Evolutionary conservation across 2,888 invertebrate species (phyloP), one percentile per base, ranked within the genome.

Genomic region (Aricia artaxerxes): DNA sequence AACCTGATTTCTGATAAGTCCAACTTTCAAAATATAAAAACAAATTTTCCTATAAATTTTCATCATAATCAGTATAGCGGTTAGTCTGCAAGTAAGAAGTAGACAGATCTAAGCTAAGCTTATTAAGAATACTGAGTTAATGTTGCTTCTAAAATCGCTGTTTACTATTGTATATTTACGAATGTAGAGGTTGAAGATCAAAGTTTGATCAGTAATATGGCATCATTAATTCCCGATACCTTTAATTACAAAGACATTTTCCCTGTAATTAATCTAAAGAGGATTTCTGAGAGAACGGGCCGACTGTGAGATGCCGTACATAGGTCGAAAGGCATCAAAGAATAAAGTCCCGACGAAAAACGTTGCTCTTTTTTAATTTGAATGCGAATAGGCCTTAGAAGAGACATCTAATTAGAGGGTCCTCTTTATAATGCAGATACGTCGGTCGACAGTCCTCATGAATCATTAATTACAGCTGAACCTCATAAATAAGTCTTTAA

Each of bases 401-500:
- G 83, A 82, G 83, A 81, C 81, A 80, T 81, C 82, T 84, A 84
- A 84, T 84, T 84, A 84, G 84, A 82, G 83, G 80, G 80, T 80
- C 77, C 78, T 80, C 84, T 84, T 84, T 84, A 84, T 82, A 79
- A 84, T 84, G 84, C 82, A 84, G 84, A 84, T 84, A 78, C 80
- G 81, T 81, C 61, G 79, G 79, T 73, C 35, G 79, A 60, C 79
- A 31, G 75, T 79, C 64, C 73, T 78, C 78, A 73, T 79, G 79
- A 79, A 79, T 79, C 79, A 79, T 79, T 79, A 79, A 80, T 78
- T 80, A 40, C 35, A 77, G 53, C 77, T 77, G 77, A 77, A 75
- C 61, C 57, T 73, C 44, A 79, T 75, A 75, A 75, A 79, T 79
- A 76, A 57, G 57, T 76, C 76, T 57, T 53, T 57, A 57, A 38